phyloP scores from a whole-genome alignment of 2,888 invertebrate genomes.

The Netelia melanura region DNA sequence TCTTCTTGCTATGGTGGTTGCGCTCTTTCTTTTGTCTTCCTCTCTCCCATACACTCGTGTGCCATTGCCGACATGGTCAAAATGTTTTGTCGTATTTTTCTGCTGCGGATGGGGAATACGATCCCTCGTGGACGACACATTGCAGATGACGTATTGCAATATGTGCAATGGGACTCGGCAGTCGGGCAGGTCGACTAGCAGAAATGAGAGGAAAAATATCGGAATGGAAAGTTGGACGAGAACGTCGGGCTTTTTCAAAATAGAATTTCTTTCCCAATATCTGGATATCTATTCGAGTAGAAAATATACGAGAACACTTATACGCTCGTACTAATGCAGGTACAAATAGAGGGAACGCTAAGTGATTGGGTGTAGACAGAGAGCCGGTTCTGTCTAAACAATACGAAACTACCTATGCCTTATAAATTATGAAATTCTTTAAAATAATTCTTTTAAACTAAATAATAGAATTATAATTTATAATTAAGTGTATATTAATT shows the following conservation, averaged over 20 bases:
- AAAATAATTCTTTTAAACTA: too few species aligned
- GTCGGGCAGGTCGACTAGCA: slow-evolving; percentile 9
- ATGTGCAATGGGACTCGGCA: slow-evolving; percentile 29
- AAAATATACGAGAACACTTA: too few species aligned
- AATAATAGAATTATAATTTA: too few species aligned
- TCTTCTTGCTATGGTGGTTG: slow-evolving; percentile 4
- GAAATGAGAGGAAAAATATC: slow-evolving; percentile 4
- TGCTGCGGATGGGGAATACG: slow-evolving; percentile 16
- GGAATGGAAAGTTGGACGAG: slow-evolving; percentile 19
- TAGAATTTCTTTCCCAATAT: not conserved
- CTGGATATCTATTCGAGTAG: too few species aligned
- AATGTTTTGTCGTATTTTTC: slow-evolving; percentile 29
- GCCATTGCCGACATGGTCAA: not conserved
- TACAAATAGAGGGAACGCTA: too few species aligned
- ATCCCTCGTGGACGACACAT: slow-evolving; percentile 13
- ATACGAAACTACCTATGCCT: too few species aligned
- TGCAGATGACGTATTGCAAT: slow-evolving; percentile 35
- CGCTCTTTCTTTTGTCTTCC: slow-evolving; percentile 4
- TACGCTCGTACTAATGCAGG: too few species aligned
- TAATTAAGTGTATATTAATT: too few species aligned
- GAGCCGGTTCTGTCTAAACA: too few species aligned
- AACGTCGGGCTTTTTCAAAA: not conserved
- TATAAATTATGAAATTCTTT: too few species aligned
- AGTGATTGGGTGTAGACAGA: too few species aligned
- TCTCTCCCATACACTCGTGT: not conserved